Base-by-base conservation (phyloP, 2,113 vertebrate species). In the Pao palembangensis region DNA sequence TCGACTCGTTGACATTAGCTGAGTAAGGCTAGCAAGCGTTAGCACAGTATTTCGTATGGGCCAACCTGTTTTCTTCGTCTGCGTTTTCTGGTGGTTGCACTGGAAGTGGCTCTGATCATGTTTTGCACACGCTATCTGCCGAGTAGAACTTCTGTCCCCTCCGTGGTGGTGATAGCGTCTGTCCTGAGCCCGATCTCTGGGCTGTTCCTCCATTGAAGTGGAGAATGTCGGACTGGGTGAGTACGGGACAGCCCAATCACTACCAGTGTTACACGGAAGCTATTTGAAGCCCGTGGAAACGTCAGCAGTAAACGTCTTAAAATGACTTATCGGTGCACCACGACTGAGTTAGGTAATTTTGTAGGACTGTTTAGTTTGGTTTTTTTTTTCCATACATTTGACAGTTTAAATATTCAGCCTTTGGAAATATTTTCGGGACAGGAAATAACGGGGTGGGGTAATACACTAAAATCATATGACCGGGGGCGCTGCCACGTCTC, bases 31-130 rank as follows among this genome's bases (percentile, higher is more conserved):
- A 86, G 80, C 83, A 31, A 53, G 52, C 73, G 64, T 67, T 78
- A 82, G 87, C 84, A 78, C 78, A 86, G 82, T 84, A 80, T 79
- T 76, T 69, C 55, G 61, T 69, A 76, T 69, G 79, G 70, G 75
- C 86, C 73, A 51, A 90, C 89, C 89, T 90, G 87, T 90, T 91
- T 91, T 91, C 89, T 91, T 90, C 89, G 86, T 81, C 84, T 86
- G 85, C 89, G 89, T 79, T 91, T 91, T 87, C 89, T 89, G 87
- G 79, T 88, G 84, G 85, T 87, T 82, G 80, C 76, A 71, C 82
- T 89, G 86, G 86, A 85, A 71, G 80, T 88, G 82, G 82, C 77
- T 87, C 74, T 87, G 87, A 78, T 87, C 89, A 91, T 91, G 23
- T 86, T 91, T 91, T 68, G 83, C 46, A 75, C 78, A 58, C 68